Base-by-base conservation (phyloP, 2,797 vertebrate genomes). In the Sciurus carolinensis region DNA sequence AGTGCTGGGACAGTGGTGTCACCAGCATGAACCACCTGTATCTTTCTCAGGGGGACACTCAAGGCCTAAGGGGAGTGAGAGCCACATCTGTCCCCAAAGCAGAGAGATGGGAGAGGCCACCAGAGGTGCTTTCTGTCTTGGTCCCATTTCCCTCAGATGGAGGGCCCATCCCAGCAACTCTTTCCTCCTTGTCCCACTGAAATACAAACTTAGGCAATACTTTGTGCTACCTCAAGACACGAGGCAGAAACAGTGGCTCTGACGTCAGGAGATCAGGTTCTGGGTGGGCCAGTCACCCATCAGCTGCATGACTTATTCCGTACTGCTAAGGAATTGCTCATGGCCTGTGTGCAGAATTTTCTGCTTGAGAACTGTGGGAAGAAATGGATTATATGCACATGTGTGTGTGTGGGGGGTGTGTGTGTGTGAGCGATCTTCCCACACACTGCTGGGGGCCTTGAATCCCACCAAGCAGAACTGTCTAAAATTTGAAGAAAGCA, bases 1-100 rank as follows among this genome's bases (percentile, higher is more conserved):
- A 24, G 20, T 0, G 14, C 3, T 3, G 20, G 44, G 30, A 13
- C 9, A 12, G n/a, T 2, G 47, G 6, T 10, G 15, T 6, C 5
- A 7, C n/a, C 39, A 67, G 39, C 1, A 1, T 64, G 50, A 47
- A 30, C 33, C 28, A 26, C 72, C 26, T 20, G 3, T 15, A 4
- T 17, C 7, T 57, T 26, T 57, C 77, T 47, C 13, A 66, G 30
- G 28, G 5, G 52, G 36, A 1, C 18, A 20, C 42, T 18, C 8
- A 3, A 77, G 62, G 66, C 18, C 50, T 2, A 6, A 0, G 1
- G 24, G 44, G 59, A 7, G 30, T 6, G 0, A 42, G n/a, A 26
- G 39, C 4, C 85, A n/a, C 0, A 14, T 20, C 6, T 3, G 1
- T 5, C 3, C 67, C 13, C 13, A 15, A 3, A 5, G 26, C 30